Evolutionary conservation across 2,888 invertebrate species (phyloP).

Genomic region (Drosophila algonquin): DNA sequence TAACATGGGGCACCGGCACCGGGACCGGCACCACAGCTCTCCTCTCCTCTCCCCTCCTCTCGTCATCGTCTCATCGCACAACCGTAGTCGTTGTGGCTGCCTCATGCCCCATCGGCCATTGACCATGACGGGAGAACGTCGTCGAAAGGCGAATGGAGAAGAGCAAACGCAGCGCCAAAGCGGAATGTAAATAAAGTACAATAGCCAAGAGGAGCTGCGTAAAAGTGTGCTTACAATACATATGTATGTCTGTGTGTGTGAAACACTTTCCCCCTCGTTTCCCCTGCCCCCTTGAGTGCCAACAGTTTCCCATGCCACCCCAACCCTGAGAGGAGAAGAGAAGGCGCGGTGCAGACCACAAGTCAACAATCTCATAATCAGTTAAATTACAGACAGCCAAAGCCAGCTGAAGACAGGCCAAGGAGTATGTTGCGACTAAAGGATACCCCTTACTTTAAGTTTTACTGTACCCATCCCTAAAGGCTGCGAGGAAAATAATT

Average conservation of each 20-base stretch:
- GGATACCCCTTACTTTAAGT: not conserved
- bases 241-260: conserved; percentile 1
- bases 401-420: not conserved
- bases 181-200: conserved; percentile 75
- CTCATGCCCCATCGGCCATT: conserved; percentile 81
- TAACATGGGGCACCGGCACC: conserved; percentile 55
- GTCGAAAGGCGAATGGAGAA: conserved; percentile 17
- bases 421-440: not conserved
- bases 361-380: conserved; percentile 81
- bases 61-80: conserved; percentile 45
- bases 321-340: conserved; percentile 3
- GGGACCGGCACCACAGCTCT: conserved; percentile 7
- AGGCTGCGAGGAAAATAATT: too few relatives aligned
- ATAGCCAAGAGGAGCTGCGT: conserved; percentile 57
- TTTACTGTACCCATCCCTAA: too few relatives aligned
- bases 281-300: not conserved
- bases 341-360: conserved; percentile 35
- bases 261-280: conserved; percentile 23
- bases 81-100: conserved; percentile 2
- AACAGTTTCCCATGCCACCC: not conserved
- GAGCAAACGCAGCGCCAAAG: conserved; percentile 60
- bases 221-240: conserved; percentile 48
- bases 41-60: conserved; percentile 26
- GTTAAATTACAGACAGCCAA: conserved; percentile 61
- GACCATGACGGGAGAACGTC: conserved; percentile 76